Conservation (phyloP, 2,888 invertebrate genomes). For the Eristalinus aeneus region DNA sequence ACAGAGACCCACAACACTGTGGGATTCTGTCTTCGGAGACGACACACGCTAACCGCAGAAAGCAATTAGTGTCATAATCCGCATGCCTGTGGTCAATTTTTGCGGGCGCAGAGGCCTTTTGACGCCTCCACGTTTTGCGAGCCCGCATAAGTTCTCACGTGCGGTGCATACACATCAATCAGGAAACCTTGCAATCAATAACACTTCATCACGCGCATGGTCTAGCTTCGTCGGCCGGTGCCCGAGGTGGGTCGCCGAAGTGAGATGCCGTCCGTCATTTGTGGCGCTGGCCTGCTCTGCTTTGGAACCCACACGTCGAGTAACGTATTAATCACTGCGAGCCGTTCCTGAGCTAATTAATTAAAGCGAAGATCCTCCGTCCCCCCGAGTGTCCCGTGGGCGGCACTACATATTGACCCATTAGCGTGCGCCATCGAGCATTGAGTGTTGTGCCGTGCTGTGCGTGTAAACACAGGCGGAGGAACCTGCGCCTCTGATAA, state of each 20-base stretch:
- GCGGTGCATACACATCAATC: conserved; percentile 61
- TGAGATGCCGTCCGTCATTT: conserved; percentile 36
- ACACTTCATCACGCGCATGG: conserved; percentile 65
- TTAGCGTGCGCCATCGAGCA: conserved; percentile 44
- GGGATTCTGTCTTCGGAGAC: neutral
- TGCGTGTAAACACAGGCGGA: conserved; percentile 11
- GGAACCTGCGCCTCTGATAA: conserved; percentile 43
- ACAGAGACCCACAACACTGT: neutral
- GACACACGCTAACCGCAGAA: conserved; percentile 52
- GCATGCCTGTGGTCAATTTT: conserved; percentile 68
- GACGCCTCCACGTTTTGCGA: conserved; percentile 49
- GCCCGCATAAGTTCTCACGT: conserved; percentile 59
- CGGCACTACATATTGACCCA: conserved; percentile 68
- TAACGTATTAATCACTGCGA: conserved; percentile 62
- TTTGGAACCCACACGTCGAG: conserved; percentile 70
- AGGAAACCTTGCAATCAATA: conserved; percentile 67
- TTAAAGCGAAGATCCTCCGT: conserved; percentile 60
- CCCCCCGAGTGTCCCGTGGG: conserved; percentile 52
- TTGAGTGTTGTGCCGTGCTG: conserved; percentile 14
- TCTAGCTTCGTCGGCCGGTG: conserved; percentile 1
- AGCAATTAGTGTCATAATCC: conserved; percentile 71
- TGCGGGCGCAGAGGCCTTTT: conserved; percentile 47
- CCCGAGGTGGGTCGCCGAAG: neutral
- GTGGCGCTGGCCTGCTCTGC: conserved; percentile 20
- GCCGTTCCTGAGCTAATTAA: conserved; percentile 60